A percentile compares a stretch with the other conserved stretches of the same genome.
phyloP scores from a whole-genome alignment of 2,113 vertebrate species.

The Pseudopodoces humilis region DNA sequence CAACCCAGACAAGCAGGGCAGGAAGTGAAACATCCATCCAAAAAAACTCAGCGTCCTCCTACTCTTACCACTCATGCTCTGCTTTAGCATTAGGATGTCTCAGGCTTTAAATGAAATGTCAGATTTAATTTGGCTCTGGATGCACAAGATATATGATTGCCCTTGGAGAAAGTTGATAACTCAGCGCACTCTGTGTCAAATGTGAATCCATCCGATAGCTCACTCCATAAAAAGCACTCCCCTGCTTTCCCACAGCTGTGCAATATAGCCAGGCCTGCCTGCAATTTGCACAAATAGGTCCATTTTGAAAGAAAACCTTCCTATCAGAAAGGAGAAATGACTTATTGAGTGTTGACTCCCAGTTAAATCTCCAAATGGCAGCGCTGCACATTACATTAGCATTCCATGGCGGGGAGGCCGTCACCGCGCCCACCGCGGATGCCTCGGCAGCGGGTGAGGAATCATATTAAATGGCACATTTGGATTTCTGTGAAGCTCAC shows the following conservation, averaged over 20 bases:
- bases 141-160: slow-evolving; percentile 69
- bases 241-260: not conserved
- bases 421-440: accelerated
- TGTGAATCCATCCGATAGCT: slow-evolving; percentile 55
- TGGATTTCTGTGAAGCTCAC: not conserved
- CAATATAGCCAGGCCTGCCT: slow-evolving; percentile 11
- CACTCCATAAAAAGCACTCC: slow-evolving; percentile 56
- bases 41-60: not conserved
- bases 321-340: slow-evolving; percentile 10
- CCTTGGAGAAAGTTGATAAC: slow-evolving; percentile 75
- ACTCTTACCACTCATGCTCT: slow-evolving; percentile 40
- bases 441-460: not conserved
- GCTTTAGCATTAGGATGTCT: slow-evolving; percentile 68
- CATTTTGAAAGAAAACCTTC: slow-evolving; percentile 22
- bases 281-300: slow-evolving; percentile 36
- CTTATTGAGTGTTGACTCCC: not conserved
- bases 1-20: slow-evolving; percentile 31
- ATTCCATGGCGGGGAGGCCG: not conserved
- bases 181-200: slow-evolving; percentile 63
- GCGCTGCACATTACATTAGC: not conserved
- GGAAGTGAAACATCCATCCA: slow-evolving; percentile 48
- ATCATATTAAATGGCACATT: not conserved
- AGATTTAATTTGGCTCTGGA: slow-evolving; percentile 75
- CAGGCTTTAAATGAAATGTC: slow-evolving; percentile 77
- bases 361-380: slow-evolving; percentile 4